Percentiles rank a stretch among this genome's conserved stretches.
phyloP scores from a whole-genome alignment of 2,888 invertebrate genomes.

The Myathropa florea region DNA sequence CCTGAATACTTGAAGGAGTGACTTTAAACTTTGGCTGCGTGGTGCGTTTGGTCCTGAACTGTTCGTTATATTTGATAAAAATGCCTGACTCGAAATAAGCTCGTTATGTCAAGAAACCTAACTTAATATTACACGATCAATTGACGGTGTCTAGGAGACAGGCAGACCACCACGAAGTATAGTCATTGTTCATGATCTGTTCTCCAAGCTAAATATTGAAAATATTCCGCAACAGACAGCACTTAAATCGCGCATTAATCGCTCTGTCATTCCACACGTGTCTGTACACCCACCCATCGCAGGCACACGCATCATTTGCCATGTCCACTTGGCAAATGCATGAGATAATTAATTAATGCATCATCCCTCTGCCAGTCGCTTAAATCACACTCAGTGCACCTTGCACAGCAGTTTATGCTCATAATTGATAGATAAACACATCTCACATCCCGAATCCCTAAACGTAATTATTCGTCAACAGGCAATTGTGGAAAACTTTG shows the following conservation, averaged over 20 bases:
- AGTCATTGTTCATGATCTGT: no score
- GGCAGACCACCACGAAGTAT: no score
- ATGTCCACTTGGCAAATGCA: neutral
- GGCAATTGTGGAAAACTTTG: constrained; percentile 24
- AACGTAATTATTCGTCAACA: neutral
- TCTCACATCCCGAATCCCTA: neutral
- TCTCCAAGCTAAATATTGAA: neutral
- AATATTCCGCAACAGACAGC: neutral
- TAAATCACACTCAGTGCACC: neutral
- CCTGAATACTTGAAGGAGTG: no score
- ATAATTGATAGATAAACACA: neutral
- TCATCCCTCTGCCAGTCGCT: neutral
- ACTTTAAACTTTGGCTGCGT: no score
- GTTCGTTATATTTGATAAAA: no score
- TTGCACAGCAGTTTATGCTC: neutral
- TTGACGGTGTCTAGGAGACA: no score
- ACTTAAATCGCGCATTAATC: neutral
- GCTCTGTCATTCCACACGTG: no score
- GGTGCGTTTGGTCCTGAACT: no score
- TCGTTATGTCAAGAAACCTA: no score
- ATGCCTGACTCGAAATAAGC: no score
- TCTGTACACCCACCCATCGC: no score
- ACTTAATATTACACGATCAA: no score
- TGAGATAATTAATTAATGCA: neutral
- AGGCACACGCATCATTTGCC: neutral